Conservation (phyloP, 2,113 vertebrate genomes). For the Oenanthe melanoleuca region DNA sequence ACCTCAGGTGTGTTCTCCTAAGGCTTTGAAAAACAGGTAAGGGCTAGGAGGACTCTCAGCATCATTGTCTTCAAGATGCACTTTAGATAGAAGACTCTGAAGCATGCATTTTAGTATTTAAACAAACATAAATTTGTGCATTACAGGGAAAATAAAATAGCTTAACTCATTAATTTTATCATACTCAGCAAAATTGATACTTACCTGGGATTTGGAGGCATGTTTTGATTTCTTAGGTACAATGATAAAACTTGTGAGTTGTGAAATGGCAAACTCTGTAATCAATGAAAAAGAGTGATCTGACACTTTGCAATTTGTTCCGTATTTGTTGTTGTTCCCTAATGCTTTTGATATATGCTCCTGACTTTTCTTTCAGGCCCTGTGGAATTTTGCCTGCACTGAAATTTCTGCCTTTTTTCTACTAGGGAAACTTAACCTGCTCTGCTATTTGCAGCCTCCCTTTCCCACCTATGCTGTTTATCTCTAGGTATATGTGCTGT, state of each 20-base stretch:
- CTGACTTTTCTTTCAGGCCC: neutral
- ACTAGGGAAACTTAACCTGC: neutral
- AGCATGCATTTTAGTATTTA: neutral
- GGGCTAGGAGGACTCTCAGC: neutral
- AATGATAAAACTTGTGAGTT: neutral
- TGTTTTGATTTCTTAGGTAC: neutral
- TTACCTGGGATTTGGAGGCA: neutral
- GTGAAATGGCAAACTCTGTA: neutral
- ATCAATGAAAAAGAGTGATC: neutral
- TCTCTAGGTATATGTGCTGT: neutral
- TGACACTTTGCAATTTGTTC: neutral
- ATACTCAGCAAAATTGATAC: neutral
- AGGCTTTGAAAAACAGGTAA: neutral
- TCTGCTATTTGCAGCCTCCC: neutral
- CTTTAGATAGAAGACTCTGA: neutral
- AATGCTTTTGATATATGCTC: rapidly evolving
- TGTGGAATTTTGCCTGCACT: neutral
- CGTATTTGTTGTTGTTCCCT: neutral
- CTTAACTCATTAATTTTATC: neutral
- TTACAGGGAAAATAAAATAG: neutral
- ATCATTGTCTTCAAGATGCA: neutral
- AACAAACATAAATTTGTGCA: neutral
- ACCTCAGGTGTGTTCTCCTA: neutral
- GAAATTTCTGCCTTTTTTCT: neutral
- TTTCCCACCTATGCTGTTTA: neutral